phyloP scores from a whole-genome alignment of 2,797 vertebrate species.

The Neopelma chrysocephalum region DNA sequence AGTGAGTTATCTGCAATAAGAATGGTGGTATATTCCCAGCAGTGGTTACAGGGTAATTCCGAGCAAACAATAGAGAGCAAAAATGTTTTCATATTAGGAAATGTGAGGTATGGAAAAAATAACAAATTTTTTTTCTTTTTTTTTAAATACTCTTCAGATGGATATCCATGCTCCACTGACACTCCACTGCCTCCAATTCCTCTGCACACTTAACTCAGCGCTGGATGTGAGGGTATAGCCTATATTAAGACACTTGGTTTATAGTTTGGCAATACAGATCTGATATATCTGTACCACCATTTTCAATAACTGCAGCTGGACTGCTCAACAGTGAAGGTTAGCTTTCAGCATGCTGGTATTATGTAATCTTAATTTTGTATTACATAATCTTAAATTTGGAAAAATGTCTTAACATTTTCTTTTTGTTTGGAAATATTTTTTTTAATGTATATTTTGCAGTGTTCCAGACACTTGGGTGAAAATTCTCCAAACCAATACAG shows the following conservation, averaged over 20 bases:
- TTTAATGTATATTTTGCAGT: background rate
- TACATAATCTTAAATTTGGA: background rate
- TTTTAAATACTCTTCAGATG: background rate
- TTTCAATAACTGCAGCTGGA: background rate
- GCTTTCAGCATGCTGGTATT: background rate
- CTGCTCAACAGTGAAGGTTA: background rate
- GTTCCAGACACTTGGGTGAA: background rate
- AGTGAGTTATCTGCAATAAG: conserved; percentile 57
- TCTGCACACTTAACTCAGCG: background rate
- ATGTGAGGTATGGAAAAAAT: background rate
- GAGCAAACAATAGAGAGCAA: conserved; percentile 46
- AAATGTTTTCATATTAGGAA: conserved; percentile 7
- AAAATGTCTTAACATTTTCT: background rate
- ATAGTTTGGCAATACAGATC: background rate
- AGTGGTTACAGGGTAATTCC: conserved; percentile 33
- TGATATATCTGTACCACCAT: background rate
- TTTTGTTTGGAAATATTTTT: background rate
- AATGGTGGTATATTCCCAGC: background rate
- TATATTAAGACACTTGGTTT: background rate
- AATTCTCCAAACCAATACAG: background rate
- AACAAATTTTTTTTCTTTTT: background rate
- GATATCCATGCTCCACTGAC: background rate
- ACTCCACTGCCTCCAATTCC: background rate
- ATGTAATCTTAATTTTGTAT: background rate
- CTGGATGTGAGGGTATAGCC: background rate